A percentile compares a stretch with the other conserved stretches of the same genome.
Evolutionary conservation across 2,113 vertebrate genomes (phyloP).

Genomic region (Pelusios castaneus): DNA sequence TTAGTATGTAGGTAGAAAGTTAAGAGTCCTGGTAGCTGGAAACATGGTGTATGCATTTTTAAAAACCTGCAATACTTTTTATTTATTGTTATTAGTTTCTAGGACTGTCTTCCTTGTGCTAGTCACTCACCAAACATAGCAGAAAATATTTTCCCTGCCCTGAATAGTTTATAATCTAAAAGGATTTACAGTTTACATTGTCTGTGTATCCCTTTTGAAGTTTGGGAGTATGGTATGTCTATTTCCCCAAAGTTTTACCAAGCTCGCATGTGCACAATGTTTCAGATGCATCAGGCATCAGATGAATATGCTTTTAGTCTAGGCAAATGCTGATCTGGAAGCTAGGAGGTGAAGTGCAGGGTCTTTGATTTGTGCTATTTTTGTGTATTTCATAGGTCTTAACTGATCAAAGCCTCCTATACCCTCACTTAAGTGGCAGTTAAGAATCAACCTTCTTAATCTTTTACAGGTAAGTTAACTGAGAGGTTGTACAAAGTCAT

Average conservation of each 20-base stretch:
- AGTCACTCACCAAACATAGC: neutral
- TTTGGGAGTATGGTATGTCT: neutral
- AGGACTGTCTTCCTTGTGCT: neutral
- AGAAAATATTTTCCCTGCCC: neutral
- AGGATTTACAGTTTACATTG: neutral
- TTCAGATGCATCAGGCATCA: neutral
- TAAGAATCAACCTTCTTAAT: neutral
- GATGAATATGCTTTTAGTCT: neutral
- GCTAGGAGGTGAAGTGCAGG: neutral
- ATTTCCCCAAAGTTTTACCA: neutral
- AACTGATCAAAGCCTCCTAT: neutral
- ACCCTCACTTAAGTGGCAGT: neutral
- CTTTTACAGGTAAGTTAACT: neutral
- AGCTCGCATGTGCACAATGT: neutral
- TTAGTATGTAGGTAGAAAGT: neutral
- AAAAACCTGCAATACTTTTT: neutral
- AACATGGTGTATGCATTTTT: neutral
- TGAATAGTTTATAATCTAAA: neutral
- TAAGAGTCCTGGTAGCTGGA: neutral
- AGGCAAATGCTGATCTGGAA: neutral
- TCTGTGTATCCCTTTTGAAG: neutral
- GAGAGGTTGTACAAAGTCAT: constrained; percentile 49
- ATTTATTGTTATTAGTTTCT: neutral
- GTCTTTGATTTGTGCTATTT: neutral
- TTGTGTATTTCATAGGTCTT: neutral